Evolutionary conservation across 1,140 invertebrate genomes (phyloP), one percentile per base, ranked within the genome.

Genomic region (Drosophila sproati): DNA sequence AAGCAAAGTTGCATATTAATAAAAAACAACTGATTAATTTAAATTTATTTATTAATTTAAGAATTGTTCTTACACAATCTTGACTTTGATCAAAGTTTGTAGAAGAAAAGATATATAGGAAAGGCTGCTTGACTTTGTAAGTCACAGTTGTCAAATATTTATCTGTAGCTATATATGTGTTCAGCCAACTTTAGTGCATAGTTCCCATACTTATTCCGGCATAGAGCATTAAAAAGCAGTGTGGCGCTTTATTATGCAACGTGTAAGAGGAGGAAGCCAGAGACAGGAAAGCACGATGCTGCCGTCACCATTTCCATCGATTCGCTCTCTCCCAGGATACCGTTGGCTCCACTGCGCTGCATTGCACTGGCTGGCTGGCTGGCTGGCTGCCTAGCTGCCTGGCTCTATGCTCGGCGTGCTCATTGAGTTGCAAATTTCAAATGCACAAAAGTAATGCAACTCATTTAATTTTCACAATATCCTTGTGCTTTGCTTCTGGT

Each of bases 391-490:
- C 45, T 39, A 1, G 29, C 34, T 31, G 29, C 41, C 39, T 32
- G 41, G 55, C 12, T 57, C 47, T 37, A 34, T 43, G 63, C 71
- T 70, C 59, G 59, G 43, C 68, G 77, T 82, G 80, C 82, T 87
- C 82, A 86, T 87, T 86, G 82, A 87, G 82, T 86, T 86, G 82
- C 82, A 86, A 86, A 86, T 86, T 87, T 87, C 78, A 87, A 87
- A 86, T 86, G 82, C 82, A 86, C 82, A 86, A 86, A 86, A 86
- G 82, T 82, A 87, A 86, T 87, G 82, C 82, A 86, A 86, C 82
- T 87, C 82, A 86, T 86, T 86, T 86, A 86, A 86, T 86, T 86
- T 86, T 86, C 76, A 86, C 82, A 86, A 86, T 86, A 86, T 86
- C 82, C 82, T 85, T 86, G 82, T 72, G 82, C 82, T 73, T 80